phyloP scores from a whole-genome alignment of 2,113 vertebrate genomes.

The Dolichallabes microphthalmus region DNA sequence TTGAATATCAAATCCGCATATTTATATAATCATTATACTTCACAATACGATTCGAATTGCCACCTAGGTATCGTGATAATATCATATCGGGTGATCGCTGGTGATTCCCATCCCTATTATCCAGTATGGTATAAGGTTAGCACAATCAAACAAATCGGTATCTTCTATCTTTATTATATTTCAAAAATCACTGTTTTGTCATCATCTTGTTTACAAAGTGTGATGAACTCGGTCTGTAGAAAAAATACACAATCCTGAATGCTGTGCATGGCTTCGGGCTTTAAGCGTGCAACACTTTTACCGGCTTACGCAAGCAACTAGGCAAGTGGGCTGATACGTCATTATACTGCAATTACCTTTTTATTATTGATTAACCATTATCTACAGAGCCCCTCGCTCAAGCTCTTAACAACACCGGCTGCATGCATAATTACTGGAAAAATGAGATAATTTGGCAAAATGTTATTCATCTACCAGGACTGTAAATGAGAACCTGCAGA shows the following conservation, averaged over 20 bases:
- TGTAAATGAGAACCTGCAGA: neutral
- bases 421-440: neutral
- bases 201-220: neutral
- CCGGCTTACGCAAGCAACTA: neutral
- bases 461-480: neutral
- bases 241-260: neutral
- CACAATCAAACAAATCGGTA: neutral
- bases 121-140: neutral
- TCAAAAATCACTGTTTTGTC: neutral
- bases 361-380: slow-evolving; percentile 31
- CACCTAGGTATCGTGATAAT: too few relatives aligned
- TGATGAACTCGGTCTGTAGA: neutral
- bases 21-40: too few relatives aligned
- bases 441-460: neutral
- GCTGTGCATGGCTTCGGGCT: neutral
- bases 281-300: neutral
- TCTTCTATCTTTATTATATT: neutral
- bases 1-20: too few relatives aligned
- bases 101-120: too few relatives aligned
- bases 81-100: too few relatives aligned
- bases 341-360: slow-evolving; percentile 8
- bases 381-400: neutral
- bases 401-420: neutral
- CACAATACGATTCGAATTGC: too few relatives aligned
- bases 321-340: neutral